Evolutionary conservation across 2,888 invertebrate species (phyloP), one percentile per base, ranked within the genome.

Genomic region (Erynnis tages): DNA sequence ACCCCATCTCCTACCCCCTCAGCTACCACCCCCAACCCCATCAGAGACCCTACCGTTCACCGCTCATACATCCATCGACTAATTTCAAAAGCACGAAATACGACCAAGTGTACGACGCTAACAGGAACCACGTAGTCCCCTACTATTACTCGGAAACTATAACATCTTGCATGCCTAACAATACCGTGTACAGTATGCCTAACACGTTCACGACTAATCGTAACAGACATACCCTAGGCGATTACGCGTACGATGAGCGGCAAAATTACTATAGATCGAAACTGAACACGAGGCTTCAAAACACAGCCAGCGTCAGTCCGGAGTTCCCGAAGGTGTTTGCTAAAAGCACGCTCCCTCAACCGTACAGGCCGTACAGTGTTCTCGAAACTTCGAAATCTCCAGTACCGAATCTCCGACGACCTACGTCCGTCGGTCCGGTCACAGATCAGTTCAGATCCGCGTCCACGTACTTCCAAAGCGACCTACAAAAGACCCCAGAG

Each of bases 101-200:
- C 63, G 85, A 82, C 67, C 90, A 82, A 77, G 64, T 80, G 69
- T 87, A 82, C 79, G 91, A 91, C 72, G 90, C 91, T 91, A 91
- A 90, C 88, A 88, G 87, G 69, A 89, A 89, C 65, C 86, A 87
- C 60, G 83, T 89, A 66, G 84, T 87, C 34, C 89, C 89, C 40
- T 89, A 89, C 57, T 89, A 89, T 61, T 89, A 89, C 56, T 82
- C 88, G 0, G 89, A 89, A 75, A 89, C 88, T 29, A 54, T 86
- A 64, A 78, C 79, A 16, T 78, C 78, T 46, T 77, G 87, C 87
- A 79, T 82, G 86, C 79, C 85, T 65, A 86, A 85, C 56, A 87
- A 87, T 44, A 66, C n/a, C n/a, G n/a, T 77, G 37, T 85, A 76
- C 56, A 79, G 73, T 58, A 69, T 76, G 55, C 76, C 83, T 57